Base-by-base conservation (phyloP, 2,888 invertebrate species). In the Gonocerus acuteangulatus region DNA sequence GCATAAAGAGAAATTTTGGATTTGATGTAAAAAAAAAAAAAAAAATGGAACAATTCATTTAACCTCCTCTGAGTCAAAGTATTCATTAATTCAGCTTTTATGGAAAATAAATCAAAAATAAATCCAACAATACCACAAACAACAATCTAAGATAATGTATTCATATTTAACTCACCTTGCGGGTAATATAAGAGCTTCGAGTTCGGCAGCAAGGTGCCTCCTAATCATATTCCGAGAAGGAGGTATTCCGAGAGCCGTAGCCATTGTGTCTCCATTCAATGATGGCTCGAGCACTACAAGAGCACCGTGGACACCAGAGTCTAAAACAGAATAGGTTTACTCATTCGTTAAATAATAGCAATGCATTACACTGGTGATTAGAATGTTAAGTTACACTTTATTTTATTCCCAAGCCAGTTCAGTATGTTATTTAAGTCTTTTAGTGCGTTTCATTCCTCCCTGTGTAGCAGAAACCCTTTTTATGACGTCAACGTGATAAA, bases 231-330 rank as follows among this genome's bases (percentile, higher is more conserved):
- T 91, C 74, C 94, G 93, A 34, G 91, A 89, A 15, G 90, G 87
- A 45, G 94, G 93, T 70, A 95, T 93, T 59, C 92, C 93, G 66
- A 93, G 79, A 1, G 93, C 90, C 7, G 89, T 90, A 49, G 95
- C 94, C 86, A 95, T 89, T 47, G 93, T 92, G 75, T 95, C 95
- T 27, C 93, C 91, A 61, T 89, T 92, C 76, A 95, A 94, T 13
- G 92, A 91, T 15, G 93, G 90, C 73, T 95, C 95, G 70, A 95
- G 76, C 15, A 95, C 94, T 57, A 94, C 91, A 66, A 95, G 77
- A 11, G 94, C 95, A 64, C 95, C 95, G 73, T 95, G 95, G 7
- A 95, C 91, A 69, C 95, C 95, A 72, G 92, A 93, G 75, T 94
- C 93, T 87, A n/a, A 77, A 32, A 48, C 22, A 2, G 27, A 2